Conservation (phyloP, 2,113 vertebrate species). For the Natator depressus region DNA sequence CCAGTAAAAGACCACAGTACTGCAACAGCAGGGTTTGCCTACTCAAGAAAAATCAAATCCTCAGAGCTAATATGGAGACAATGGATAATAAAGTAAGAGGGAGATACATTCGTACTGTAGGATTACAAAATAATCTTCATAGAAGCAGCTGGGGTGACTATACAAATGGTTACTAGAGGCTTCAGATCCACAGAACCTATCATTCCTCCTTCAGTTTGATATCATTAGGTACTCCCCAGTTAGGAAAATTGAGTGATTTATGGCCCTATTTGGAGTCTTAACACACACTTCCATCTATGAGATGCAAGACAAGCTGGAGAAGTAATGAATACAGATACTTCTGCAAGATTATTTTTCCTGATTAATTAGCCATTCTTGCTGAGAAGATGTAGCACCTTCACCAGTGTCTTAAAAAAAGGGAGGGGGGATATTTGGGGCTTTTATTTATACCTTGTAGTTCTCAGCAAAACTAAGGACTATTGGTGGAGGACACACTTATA, state of each 20-base stretch:
- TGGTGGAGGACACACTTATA: background rate
- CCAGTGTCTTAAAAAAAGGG: background rate
- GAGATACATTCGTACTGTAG: background rate
- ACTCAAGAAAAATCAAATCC: background rate
- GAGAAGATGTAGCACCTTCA: slow-evolving; percentile 33
- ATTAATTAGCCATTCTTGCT: slow-evolving; percentile 8
- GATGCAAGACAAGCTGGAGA: background rate
- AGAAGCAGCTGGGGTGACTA: background rate
- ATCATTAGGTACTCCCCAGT: too few relatives aligned
- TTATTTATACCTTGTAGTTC: slow-evolving; percentile 4
- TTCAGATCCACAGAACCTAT: background rate
- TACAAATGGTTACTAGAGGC: background rate
- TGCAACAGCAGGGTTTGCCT: background rate
- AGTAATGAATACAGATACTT: background rate
- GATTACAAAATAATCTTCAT: background rate
- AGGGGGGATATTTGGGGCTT: slow-evolving; percentile 20
- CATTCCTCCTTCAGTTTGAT: background rate
- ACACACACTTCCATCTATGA: background rate
- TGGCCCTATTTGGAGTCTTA: background rate
- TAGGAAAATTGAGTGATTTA: background rate
- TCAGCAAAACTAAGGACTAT: slow-evolving; percentile 21
- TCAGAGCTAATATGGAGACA: background rate
- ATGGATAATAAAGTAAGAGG: background rate
- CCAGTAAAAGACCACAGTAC: background rate
- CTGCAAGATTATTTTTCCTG: background rate